Evolutionary conservation across 2,888 invertebrate species (phyloP).

Genomic region (Adelphocoris suturalis): DNA sequence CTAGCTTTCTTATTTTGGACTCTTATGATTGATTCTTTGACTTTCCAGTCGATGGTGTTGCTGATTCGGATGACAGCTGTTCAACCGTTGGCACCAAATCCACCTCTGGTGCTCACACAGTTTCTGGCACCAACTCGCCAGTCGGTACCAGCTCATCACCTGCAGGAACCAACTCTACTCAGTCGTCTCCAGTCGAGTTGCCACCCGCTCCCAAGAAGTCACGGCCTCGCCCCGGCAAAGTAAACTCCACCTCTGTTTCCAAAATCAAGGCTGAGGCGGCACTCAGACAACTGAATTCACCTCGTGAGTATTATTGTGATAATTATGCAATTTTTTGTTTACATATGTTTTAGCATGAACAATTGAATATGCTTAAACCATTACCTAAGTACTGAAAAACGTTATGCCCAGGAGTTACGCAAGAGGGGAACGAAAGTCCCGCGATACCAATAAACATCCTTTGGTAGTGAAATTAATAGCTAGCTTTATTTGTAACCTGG

Average conservation of each 20-base stretch:
- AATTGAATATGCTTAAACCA: too few relatives aligned
- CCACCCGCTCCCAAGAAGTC: background rate
- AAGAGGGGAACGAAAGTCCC: too few relatives aligned
- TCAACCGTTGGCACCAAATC: background rate
- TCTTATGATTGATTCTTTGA: too few relatives aligned
- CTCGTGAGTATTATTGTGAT: constrained; percentile 1
- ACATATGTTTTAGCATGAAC: too few relatives aligned
- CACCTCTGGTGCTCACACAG: background rate
- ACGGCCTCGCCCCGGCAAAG: background rate
- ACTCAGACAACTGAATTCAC: constrained; percentile 75
- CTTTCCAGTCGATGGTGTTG: background rate
- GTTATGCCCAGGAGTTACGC: too few relatives aligned
- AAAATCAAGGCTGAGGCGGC: constrained; percentile 75
- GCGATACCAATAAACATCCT: too few relatives aligned
- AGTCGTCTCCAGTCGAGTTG: background rate
- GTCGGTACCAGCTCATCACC: background rate
- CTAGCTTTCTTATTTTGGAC: too few relatives aligned
- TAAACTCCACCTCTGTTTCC: background rate
- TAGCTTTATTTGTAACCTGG: too few relatives aligned
- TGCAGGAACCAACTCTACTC: too few relatives aligned
- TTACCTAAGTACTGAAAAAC: too few relatives aligned
- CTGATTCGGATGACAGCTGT: constrained; percentile 12
- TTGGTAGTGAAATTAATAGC: too few relatives aligned
- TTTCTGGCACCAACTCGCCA: background rate
- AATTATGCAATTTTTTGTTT: too few relatives aligned